Evolutionary conservation across 1,140 invertebrate genomes (phyloP).

Genomic region (Probaryconus sp.): DNA sequence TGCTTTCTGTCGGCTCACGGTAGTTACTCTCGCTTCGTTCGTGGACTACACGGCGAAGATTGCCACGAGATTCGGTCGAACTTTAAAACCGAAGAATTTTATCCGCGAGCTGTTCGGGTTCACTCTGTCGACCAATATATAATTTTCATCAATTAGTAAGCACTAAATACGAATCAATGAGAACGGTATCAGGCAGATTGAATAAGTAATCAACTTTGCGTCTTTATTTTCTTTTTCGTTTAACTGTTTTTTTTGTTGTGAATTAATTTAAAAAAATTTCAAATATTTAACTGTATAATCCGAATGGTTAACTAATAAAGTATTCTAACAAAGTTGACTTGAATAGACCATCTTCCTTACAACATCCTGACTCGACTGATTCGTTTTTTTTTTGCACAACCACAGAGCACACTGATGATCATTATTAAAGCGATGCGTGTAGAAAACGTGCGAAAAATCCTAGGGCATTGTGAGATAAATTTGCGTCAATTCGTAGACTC

Average conservation of each 20-base stretch:
- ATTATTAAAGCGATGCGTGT: slow-evolving; percentile 28
- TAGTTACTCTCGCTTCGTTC: slow-evolving; percentile 52
- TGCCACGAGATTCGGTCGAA: slow-evolving; percentile 15
- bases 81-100: slow-evolving; percentile 46
- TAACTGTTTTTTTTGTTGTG: no score
- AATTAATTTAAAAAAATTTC: no score
- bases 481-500: slow-evolving; percentile 52
- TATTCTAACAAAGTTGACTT: no score
- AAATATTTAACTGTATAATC: no score
- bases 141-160: slow-evolving; percentile 31
- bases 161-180: slow-evolving; percentile 19
- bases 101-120: slow-evolving; percentile 12
- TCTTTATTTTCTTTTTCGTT: no score
- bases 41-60: slow-evolving; percentile 17
- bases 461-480: slow-evolving; percentile 47
- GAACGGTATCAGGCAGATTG: not conserved
- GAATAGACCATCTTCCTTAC: no score
- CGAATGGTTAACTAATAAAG: no score
- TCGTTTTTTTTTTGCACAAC: no score
- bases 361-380: no score
- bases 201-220: no score
- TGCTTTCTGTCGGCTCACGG: slow-evolving; percentile 13
- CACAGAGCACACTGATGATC: slow-evolving; percentile 20
- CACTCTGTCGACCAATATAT: no score
- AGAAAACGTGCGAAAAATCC: slow-evolving; percentile 21